phyloP scores from a whole-genome alignment of 2,888 invertebrate species.

The Gymnocheta viridis region DNA sequence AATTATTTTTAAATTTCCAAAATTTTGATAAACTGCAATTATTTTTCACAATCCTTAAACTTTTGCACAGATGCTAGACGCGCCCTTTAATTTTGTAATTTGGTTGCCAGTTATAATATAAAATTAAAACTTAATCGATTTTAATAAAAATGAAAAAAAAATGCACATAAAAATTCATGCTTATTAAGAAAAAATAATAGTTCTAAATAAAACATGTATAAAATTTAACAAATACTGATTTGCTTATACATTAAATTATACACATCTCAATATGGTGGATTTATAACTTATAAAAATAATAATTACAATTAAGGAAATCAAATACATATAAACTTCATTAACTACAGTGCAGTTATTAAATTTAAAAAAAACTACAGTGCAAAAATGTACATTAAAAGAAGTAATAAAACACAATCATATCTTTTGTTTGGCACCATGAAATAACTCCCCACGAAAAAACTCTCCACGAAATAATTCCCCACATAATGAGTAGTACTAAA shows the following conservation, averaged over 20 bases:
- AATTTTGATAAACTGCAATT: too few relatives aligned
- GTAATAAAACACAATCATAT: not conserved
- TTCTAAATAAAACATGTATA: constrained; percentile 11
- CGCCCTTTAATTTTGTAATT: not conserved
- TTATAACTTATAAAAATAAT: constrained; percentile 22
- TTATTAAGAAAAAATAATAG: constrained; percentile 32
- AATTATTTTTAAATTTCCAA: too few relatives aligned
- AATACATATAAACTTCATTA: constrained; percentile 9
- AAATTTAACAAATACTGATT: constrained; percentile 68
- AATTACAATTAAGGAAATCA: constrained; percentile 36
- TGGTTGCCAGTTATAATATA: not conserved
- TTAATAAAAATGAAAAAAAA: constrained; percentile 42
- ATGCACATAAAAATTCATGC: constrained; percentile 52
- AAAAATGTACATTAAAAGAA: constrained; percentile 10
- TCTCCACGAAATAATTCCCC: not conserved
- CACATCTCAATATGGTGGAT: not conserved
- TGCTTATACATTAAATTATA: constrained; percentile 54
- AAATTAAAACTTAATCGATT: not conserved
- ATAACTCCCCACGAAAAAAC: not conserved
- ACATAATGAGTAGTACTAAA: too few relatives aligned
- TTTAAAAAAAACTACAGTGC: constrained; percentile 48
- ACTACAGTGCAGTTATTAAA: constrained; percentile 41
- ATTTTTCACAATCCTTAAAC: too few relatives aligned
- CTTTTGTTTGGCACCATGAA: not conserved
- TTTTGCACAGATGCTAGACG: not conserved